Percentiles rank a stretch among this genome's conserved stretches.
Evolutionary conservation across 1,140 invertebrate species (phyloP).

Genomic region (Neuroterus valhalla): DNA sequence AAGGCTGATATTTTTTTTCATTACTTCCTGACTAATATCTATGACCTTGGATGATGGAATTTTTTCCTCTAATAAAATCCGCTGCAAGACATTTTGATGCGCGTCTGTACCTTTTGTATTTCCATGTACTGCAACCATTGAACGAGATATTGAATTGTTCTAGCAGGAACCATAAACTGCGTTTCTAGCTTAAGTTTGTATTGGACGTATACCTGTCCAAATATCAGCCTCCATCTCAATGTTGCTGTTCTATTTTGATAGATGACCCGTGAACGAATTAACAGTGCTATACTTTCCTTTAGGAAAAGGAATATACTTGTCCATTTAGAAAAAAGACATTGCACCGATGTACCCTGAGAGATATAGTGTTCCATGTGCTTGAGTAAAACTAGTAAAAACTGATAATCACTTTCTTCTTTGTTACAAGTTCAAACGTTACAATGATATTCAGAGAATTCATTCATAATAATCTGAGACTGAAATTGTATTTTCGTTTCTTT

Average conservation of each 20-base stretch:
- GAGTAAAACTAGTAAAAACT: background rate
- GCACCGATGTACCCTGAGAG: background rate
- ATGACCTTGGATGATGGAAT: background rate
- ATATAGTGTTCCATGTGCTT: background rate
- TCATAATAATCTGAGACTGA: background rate
- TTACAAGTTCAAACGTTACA: background rate
- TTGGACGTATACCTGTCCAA: background rate
- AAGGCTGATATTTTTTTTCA: slow-evolving; percentile 36
- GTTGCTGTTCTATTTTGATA: background rate
- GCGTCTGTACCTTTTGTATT: background rate
- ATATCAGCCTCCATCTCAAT: background rate
- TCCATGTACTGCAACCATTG: background rate
- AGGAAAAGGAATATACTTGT: too few relatives aligned
- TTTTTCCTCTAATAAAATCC: slow-evolving; percentile 24
- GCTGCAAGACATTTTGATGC: background rate
- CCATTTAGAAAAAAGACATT: background rate
- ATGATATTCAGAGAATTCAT: background rate
- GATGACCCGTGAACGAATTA: background rate
- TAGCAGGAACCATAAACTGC: background rate
- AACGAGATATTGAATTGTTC: background rate
- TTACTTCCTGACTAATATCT: background rate
- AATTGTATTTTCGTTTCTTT: background rate
- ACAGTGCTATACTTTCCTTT: background rate
- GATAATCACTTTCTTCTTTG: background rate
- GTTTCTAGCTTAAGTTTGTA: background rate